Conservation (phyloP, 2,113 vertebrate species). For the Donacobius atricapilla region DNA sequence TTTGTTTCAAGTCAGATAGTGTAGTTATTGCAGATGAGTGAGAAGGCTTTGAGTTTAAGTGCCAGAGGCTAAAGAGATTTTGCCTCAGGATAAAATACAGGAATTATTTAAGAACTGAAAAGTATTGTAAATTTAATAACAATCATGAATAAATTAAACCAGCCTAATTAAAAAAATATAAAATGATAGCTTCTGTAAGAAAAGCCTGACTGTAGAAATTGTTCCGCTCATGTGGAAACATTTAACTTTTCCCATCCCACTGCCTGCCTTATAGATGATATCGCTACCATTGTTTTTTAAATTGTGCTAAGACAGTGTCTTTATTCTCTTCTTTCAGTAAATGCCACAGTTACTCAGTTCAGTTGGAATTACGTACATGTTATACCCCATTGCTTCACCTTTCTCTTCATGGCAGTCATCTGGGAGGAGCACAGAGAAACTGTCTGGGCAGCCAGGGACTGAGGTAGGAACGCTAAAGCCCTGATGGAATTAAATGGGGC, state of each 20-base stretch:
- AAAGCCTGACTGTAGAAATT: background rate
- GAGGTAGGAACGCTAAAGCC: background rate
- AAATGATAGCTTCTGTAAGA: background rate
- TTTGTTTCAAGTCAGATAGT: background rate
- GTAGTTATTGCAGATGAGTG: background rate
- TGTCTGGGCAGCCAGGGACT: background rate
- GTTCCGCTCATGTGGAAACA: background rate
- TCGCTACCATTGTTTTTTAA: accelerated
- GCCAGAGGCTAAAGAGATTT: slow-evolving; percentile 51
- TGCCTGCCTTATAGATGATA: background rate
- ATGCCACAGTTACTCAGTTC: background rate
- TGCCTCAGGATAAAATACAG: slow-evolving; percentile 40
- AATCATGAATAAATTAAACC: slow-evolving; percentile 54
- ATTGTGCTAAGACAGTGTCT: background rate
- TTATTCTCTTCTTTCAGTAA: background rate
- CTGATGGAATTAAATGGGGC: background rate
- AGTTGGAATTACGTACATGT: background rate
- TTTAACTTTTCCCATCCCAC: background rate
- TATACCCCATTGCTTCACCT: background rate
- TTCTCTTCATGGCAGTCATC: background rate
- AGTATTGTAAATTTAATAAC: slow-evolving; percentile 61
- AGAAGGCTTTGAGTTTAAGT: slow-evolving; percentile 21
- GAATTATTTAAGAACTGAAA: slow-evolving; percentile 59
- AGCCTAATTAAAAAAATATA: slow-evolving; percentile 50
- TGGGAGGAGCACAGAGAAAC: background rate